phyloP scores from a whole-genome alignment of 2,888 invertebrate species.

The Asteroscopus sphinx region DNA sequence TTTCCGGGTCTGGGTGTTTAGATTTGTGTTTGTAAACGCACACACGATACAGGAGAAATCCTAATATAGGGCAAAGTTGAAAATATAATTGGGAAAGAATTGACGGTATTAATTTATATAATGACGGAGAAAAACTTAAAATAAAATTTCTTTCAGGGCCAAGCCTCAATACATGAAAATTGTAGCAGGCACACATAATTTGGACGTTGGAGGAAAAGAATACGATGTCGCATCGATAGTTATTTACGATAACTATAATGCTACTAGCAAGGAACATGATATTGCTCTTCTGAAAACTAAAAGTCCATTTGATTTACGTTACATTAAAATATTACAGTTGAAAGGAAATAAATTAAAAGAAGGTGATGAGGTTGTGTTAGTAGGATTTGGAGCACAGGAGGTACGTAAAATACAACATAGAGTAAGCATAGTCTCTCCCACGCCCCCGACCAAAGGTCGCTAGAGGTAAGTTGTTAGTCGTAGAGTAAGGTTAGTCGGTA shows the following conservation, averaged over 20 bases:
- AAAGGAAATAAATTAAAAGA: slow-evolving; percentile 63
- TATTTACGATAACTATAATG: slow-evolving; percentile 70
- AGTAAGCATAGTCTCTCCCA: too few species aligned
- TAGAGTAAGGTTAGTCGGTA: too few species aligned
- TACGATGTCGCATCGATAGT: slow-evolving; percentile 67
- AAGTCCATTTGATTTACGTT: slow-evolving; percentile 66
- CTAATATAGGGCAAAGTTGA: too few species aligned
- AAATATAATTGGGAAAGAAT: too few species aligned
- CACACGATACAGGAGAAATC: too few species aligned
- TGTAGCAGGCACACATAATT: slow-evolving; percentile 77
- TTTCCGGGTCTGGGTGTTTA: too few species aligned
- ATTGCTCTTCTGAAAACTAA: slow-evolving; percentile 77
- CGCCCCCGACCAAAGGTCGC: too few species aligned
- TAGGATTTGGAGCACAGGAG: slow-evolving; percentile 80
- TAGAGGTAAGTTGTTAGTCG: too few species aligned
- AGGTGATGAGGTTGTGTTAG: slow-evolving; percentile 72
- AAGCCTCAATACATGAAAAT: slow-evolving; percentile 72
- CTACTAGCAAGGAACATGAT: slow-evolving; percentile 70
- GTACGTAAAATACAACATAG: slow-evolving; percentile 52
- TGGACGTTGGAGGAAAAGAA: slow-evolving; percentile 70
- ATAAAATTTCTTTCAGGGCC: slow-evolving; percentile 67
- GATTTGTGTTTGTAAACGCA: too few species aligned
- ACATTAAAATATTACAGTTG: slow-evolving; percentile 65
- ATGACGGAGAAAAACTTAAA: too few species aligned
- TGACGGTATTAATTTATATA: too few species aligned